Conservation (phyloP, 2,113 vertebrate species). For the Probosciger aterrimus region DNA sequence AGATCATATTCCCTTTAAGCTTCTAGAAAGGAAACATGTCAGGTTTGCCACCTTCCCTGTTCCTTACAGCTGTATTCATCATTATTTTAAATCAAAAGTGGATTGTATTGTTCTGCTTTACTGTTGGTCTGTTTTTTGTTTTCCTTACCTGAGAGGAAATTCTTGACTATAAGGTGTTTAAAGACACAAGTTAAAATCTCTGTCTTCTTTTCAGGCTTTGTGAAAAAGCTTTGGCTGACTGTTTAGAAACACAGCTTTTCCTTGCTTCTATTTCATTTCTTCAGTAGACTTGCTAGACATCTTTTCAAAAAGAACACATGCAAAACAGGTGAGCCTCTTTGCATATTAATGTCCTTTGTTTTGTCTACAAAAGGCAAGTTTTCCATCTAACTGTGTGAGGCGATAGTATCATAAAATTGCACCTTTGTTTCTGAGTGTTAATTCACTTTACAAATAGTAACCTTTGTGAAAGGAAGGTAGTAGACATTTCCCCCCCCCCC, state of each 20-base stretch:
- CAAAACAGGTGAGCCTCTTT: slow-evolving; percentile 73
- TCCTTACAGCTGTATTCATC: not conserved
- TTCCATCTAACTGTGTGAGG: not conserved
- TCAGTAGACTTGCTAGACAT: slow-evolving; percentile 83
- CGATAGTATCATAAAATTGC: not conserved
- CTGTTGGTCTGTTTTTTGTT: not conserved
- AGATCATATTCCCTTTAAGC: not conserved
- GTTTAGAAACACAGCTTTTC: slow-evolving; percentile 83
- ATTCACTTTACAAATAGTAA: not conserved
- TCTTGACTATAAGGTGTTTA: not conserved
- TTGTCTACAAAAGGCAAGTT: not conserved
- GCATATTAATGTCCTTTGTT: not conserved
- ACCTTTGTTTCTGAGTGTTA: not conserved
- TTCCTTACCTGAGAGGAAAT: not conserved
- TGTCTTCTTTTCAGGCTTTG: slow-evolving; percentile 72
- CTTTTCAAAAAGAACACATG: slow-evolving; percentile 80
- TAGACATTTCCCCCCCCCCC: not conserved
- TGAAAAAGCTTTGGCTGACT: slow-evolving; percentile 81
- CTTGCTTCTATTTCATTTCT: slow-evolving; percentile 84
- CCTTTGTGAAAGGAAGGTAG: not conserved
- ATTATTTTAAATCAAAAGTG: not conserved
- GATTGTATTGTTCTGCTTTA: not conserved
- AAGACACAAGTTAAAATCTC: not conserved
- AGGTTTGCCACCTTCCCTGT: not conserved
- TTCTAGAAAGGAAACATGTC: not conserved